phyloP scores from a whole-genome alignment of 1,140 invertebrate species.

The Aphelenchoides fujianensis region DNA sequence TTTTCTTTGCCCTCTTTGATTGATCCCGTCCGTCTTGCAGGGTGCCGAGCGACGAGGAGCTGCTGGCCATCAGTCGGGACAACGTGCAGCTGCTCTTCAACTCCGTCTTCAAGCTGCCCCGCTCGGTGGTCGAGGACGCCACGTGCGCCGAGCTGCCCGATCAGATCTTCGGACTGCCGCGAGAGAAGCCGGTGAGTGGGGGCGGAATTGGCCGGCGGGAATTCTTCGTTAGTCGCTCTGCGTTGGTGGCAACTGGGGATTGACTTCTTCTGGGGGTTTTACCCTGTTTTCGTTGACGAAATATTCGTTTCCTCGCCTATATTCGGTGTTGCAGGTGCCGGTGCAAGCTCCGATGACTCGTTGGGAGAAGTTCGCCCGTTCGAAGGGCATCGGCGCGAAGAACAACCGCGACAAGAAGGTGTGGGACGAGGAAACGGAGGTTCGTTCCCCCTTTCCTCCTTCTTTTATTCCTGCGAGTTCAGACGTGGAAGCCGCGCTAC shows the following conservation, averaged over 20 bases:
- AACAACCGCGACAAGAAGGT: conserved; percentile 74
- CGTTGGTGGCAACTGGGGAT: no score
- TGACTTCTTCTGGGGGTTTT: no score
- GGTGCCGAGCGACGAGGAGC: conserved; percentile 46
- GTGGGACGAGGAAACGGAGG: conserved; percentile 41
- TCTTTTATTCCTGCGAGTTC: conserved; percentile 13
- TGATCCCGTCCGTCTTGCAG: conserved; percentile 24
- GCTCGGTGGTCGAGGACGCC: conserved; percentile 71
- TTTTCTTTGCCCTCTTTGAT: neutral
- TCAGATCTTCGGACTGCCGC: conserved; percentile 70
- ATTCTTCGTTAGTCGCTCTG: neutral
- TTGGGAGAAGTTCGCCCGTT: conserved; percentile 89
- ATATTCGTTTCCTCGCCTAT: no score
- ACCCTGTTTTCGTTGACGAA: no score
- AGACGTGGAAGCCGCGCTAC: conserved; percentile 81
- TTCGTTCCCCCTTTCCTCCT: no score
- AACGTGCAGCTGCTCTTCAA: conserved; percentile 83
- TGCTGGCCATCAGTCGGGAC: conserved; percentile 75
- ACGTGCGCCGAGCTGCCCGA: conserved; percentile 65
- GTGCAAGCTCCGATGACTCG: conserved; percentile 69
- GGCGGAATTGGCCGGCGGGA: no score
- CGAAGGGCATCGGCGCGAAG: conserved; percentile 89
- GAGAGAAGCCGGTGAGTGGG: conserved; percentile 74
- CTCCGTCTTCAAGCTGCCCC: conserved; percentile 79
- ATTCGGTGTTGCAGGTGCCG: conserved; percentile 40